Base-by-base conservation (phyloP, 92 coral and sea anemone species). In the Parazoanthus swiftii region DNA sequence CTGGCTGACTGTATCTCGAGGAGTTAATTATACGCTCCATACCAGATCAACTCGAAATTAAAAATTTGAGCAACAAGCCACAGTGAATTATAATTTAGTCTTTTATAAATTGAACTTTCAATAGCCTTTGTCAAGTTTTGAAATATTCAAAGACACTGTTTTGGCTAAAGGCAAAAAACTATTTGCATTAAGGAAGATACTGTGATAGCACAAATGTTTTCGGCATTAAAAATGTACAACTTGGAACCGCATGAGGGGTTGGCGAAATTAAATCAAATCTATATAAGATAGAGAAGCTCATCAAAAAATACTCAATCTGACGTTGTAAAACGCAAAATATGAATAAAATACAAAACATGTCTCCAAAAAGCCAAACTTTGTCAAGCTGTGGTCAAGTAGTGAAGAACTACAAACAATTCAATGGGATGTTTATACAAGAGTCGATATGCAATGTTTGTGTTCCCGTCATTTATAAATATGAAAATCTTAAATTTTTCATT, bases 351-450 rank as follows among this genome's bases (percentile, higher is more conserved):
- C 77, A 71, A 48, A 70, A n/a, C 65, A 46, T 46, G 79, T 44
- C 87, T 46, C 36, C 79, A 84, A 54, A 70, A 70, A 84, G 44
- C 87, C 46, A 48, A 84, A 82, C 39, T 71, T 84, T 84, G 68
- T 84, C 87, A 84, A 84, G 68, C 25, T 84, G 87, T 44, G 87
- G 78, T 71, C 68, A 84, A 48, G 14, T 70, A 48, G 26, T 42
- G 13, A 21, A 72, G 73, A 44, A 26, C 26, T 25, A 37, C 21
- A 18, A 26, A 44, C 70, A 29, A 70, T 84, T 84, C 42, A 84
- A 48, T 16, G 43, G 20, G 66, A 5, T 71, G 51, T 71, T 82
- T 70, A 23, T 71, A 46, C 7, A 70, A 48, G 29, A 44, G 18
- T 11, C 29, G 14, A 70, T 71, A 26, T 84, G 66, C 25, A 46